These are phyloP conservation scores for Arenaria interpres DNA, from an alignment of 2,113 vertebrate genomes.

Conservation along the genomic window DNA sequence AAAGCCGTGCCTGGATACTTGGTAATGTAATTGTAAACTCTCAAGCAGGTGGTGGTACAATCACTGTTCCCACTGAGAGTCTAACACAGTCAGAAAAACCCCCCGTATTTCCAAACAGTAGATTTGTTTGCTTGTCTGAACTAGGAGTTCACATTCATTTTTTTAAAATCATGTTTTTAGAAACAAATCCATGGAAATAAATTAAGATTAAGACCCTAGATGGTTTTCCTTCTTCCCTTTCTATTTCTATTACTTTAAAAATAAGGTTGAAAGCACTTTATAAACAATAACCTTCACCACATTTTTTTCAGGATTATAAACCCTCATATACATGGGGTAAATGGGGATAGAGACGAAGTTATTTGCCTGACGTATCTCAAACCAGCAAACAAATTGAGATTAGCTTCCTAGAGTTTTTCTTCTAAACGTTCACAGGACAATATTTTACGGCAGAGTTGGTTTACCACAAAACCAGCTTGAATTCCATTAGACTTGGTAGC, in stretches of 20 bases:
- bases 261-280: background rate
- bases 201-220: background rate
- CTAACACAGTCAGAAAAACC: background rate
- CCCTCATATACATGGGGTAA: background rate
- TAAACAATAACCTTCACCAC: background rate
- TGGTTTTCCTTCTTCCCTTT: background rate
- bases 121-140: background rate
- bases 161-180: background rate
- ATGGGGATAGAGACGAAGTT: background rate
- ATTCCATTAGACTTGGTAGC: background rate
- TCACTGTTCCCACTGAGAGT: background rate
- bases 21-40: background rate
- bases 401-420: background rate
- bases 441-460: background rate
- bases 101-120: background rate
- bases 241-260: background rate
- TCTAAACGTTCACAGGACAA: background rate
- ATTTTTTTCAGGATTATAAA: background rate
- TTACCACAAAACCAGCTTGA: background rate
- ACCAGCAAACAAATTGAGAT: background rate
- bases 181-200: background rate
- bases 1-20: background rate
- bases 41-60: background rate
- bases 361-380: background rate
- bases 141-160: rapidly evolving